These are phyloP conservation scores for Azorinus chamasolen DNA, from an alignment of 2,888 invertebrate genomes.

Conservation along the genomic window DNA sequence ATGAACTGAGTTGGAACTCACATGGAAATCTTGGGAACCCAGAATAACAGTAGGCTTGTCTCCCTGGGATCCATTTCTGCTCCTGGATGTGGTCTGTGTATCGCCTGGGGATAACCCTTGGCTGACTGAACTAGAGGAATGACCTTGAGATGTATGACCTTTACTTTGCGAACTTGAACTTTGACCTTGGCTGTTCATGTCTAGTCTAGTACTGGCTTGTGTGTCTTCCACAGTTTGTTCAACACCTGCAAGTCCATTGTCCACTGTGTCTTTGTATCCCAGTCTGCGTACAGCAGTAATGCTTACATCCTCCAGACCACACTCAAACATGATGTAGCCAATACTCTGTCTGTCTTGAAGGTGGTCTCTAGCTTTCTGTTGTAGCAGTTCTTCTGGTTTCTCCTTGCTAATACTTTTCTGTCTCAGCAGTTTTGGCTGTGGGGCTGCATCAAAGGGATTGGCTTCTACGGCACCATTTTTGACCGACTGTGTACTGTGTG, in stretches of 20 bases:
- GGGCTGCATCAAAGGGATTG: conserved; percentile 66
- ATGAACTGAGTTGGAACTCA: conserved; percentile 57
- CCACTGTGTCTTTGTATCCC: conserved; percentile 77
- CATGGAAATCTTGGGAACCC: conserved; percentile 28
- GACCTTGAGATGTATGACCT: conserved; percentile 1
- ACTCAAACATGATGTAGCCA: conserved; percentile 97
- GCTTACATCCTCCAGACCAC: conserved; percentile 96
- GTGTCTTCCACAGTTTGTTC: conserved; percentile 50
- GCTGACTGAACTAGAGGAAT: conserved; percentile 1
- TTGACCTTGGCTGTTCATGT: conserved; percentile 58
- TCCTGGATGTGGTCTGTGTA: too few species aligned
- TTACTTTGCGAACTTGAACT: conserved; percentile 15
- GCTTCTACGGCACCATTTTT: conserved; percentile 32
- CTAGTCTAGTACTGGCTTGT: conserved; percentile 65
- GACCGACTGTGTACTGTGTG: conserved; percentile 7
- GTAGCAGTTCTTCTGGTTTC: conserved; percentile 38
- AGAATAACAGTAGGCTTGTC: conserved; percentile 8
- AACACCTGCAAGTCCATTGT: conserved; percentile 20
- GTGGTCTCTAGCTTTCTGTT: conserved; percentile 15
- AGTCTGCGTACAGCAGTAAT: conserved; percentile 90
- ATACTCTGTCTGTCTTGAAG: conserved; percentile 56
- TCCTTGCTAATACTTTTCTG: conserved; percentile 61
- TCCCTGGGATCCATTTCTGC: too few species aligned
- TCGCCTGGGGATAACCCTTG: background rate
- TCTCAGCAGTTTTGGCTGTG: conserved; percentile 60